Evolutionary conservation across 2,888 invertebrate species (phyloP).

Genomic region (Dysmachus trigonus): DNA sequence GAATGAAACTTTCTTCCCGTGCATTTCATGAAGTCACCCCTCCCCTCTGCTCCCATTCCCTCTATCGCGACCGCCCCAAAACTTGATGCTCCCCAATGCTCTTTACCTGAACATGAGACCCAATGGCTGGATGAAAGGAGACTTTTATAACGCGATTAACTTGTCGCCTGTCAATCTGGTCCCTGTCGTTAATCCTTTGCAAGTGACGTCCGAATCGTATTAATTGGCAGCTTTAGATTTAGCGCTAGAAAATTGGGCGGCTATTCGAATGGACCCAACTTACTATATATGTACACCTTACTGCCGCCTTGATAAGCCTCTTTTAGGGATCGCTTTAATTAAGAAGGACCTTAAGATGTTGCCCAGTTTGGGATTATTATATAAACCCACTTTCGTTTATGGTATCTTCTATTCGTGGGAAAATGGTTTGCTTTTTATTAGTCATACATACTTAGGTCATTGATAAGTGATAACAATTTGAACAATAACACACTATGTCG

Average conservation of each 20-base stretch:
- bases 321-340: neutral
- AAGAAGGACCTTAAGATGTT: neutral
- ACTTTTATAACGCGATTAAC: slow-evolving; percentile 39
- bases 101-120: neutral
- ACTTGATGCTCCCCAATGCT: neutral
- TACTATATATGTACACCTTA: neutral
- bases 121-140: neutral
- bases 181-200: slow-evolving; percentile 32
- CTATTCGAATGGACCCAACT: neutral
- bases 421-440: neutral
- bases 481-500: no score
- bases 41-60: no score
- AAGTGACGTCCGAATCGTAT: slow-evolving; percentile 29
- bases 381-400: neutral
- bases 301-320: neutral
- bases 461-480: no score
- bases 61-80: no score
- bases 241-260: neutral
- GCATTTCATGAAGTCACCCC: neutral
- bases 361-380: neutral
- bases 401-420: neutral
- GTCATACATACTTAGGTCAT: no score
- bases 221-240: slow-evolving; percentile 35
- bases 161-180: slow-evolving; percentile 32
- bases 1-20: neutral